These are phyloP conservation scores for Cyphomyrus discorhynchus DNA, from an alignment of 2,113 vertebrate genomes.

Conservation along the genomic window DNA sequence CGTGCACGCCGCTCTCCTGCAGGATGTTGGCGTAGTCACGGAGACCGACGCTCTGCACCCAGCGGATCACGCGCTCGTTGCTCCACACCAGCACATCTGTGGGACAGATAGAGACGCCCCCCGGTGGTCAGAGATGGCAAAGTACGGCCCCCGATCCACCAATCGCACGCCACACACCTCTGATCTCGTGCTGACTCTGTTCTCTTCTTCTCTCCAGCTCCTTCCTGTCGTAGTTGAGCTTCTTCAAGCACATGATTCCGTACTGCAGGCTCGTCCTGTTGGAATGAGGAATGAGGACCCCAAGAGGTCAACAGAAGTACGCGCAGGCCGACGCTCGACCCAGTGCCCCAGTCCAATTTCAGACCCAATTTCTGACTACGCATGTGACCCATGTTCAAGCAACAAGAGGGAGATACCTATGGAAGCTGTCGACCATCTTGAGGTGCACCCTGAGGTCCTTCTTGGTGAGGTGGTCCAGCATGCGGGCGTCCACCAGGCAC, in stretches of 20 bases:
- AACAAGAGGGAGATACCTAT: constrained; percentile 68
- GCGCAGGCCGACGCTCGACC: not conserved
- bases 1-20: constrained; percentile 92
- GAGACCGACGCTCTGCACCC: constrained; percentile 95
- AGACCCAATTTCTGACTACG: not conserved
- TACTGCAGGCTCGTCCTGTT: constrained; percentile 97
- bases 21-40: constrained; percentile 94
- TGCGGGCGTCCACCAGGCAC: constrained; percentile 94
- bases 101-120: not conserved
- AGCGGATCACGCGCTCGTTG: constrained; percentile 92
- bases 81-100: constrained; percentile 94
- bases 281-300: not conserved
- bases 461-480: constrained; percentile 98
- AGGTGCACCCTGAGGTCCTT: constrained; percentile 97
- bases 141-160: not conserved
- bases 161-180: constrained; percentile 60
- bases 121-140: not conserved
- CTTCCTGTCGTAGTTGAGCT: constrained; percentile 97
- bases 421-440: constrained; percentile 99
- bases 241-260: constrained; percentile 98
- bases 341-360: not conserved
- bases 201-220: constrained; percentile 94
- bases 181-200: constrained; percentile 92
- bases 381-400: not conserved
- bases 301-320: not conserved